phyloP scores from a whole-genome alignment of 1,140 invertebrate genomes.

The Eueides isabella region DNA sequence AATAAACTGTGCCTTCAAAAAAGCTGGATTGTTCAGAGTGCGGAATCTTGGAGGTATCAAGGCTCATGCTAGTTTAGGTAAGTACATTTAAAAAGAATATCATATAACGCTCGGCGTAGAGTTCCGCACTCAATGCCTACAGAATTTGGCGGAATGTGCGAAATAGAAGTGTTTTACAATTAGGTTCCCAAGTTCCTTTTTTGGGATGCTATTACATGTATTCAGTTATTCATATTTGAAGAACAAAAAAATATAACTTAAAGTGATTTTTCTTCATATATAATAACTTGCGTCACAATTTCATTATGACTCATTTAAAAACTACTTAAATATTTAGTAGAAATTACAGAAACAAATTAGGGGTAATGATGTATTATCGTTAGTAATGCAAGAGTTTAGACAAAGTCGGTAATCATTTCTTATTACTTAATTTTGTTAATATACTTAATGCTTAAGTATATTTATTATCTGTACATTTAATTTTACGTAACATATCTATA shows the following conservation, averaged over 20 bases:
- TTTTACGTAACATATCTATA: too few species aligned
- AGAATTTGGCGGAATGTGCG: too few species aligned
- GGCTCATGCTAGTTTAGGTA: conserved; percentile 93
- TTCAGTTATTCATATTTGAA: too few species aligned
- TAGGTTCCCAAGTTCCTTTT: too few species aligned
- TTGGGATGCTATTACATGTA: too few species aligned
- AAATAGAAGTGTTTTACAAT: too few species aligned
- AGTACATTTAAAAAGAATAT: conserved; percentile 50
- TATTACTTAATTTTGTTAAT: neutral
- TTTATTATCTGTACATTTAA: too few species aligned
- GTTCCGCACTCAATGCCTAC: too few species aligned
- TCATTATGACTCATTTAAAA: neutral
- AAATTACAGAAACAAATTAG: neutral
- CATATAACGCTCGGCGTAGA: too few species aligned
- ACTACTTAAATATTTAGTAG: neutral
- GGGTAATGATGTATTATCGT: conserved; percentile 9
- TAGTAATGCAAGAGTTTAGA: neutral
- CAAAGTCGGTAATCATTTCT: neutral
- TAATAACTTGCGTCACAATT: neutral
- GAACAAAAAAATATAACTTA: too few species aligned
- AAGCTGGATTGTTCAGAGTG: conserved; percentile 93
- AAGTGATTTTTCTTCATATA: neutral
- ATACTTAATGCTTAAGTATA: neutral
- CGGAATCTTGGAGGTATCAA: conserved; percentile 94
- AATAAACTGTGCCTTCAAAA: conserved; percentile 95